Conservation (phyloP, 1,140 invertebrate species). For the Drosophila ironensis region DNA sequence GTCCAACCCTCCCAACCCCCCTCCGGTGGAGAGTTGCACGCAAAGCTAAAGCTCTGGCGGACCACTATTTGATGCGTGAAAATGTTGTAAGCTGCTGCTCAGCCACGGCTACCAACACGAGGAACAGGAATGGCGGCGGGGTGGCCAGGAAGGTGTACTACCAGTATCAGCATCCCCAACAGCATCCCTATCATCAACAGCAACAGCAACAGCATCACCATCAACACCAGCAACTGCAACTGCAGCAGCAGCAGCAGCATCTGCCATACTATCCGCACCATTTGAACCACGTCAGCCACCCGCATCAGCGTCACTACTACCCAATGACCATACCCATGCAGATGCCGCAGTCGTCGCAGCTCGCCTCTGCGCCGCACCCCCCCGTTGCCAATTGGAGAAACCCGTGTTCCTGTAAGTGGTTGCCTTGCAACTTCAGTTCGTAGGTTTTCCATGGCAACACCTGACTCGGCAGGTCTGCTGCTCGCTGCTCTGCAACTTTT, state of each 20-base stretch:
- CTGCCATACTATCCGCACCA: conserved; percentile 1
- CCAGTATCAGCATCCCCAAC: background rate
- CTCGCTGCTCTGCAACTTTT: conserved; percentile 6
- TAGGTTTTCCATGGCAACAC: conserved; percentile 30
- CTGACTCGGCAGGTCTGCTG: conserved; percentile 45
- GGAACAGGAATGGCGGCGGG: conserved; percentile 24
- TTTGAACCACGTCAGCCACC: no score
- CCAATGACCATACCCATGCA: background rate
- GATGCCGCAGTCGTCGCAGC: conserved; percentile 8
- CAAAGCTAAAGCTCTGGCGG: conserved; percentile 1
- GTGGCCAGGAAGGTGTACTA: conserved; percentile 23
- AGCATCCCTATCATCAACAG: background rate
- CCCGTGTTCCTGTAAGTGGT: conserved; percentile 42
- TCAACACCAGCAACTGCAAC: background rate
- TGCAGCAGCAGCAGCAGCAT: conserved; percentile 5
- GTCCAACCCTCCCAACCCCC: background rate
- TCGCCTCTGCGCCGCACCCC: background rate
- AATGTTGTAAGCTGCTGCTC: conserved; percentile 19
- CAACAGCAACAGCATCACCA: background rate
- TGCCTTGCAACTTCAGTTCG: background rate
- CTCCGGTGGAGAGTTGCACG: background rate
- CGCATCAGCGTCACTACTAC: conserved; percentile 12
- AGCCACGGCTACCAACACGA: conserved; percentile 19
- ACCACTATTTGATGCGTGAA: conserved; percentile 1
- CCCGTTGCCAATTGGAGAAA: conserved; percentile 39